Conservation (phyloP, 2,888 invertebrate genomes). For the Drosophila stalkeri region DNA sequence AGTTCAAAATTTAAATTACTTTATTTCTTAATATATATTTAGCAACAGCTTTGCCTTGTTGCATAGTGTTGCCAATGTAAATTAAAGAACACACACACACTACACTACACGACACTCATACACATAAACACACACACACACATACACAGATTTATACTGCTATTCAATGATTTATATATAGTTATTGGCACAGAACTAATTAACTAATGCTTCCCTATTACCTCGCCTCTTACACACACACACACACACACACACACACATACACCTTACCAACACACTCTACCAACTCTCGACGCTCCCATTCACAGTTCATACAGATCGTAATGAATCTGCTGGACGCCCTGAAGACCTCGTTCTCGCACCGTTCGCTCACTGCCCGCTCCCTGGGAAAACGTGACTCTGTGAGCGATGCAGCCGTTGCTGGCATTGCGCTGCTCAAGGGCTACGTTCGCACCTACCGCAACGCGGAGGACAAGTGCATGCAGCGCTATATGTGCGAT, state of each 20-base stretch:
- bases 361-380: constrained; percentile 93
- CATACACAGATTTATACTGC: constrained; percentile 25
- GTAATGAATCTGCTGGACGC: constrained; percentile 96
- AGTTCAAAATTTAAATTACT: neutral
- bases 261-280: constrained; percentile 40
- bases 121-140: constrained; percentile 17
- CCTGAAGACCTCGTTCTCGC: constrained; percentile 96
- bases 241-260: constrained; percentile 26
- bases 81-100: constrained; percentile 44
- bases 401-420: constrained; percentile 95
- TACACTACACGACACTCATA: constrained; percentile 20
- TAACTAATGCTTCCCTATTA: constrained; percentile 62
- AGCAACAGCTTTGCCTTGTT: constrained; percentile 39
- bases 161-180: constrained; percentile 21
- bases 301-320: constrained; percentile 94
- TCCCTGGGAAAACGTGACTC: constrained; percentile 94
- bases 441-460: constrained; percentile 93
- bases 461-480: constrained; percentile 92
- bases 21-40: neutral
- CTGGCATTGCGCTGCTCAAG: constrained; percentile 95
- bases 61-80: constrained; percentile 64
- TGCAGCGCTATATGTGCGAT: constrained; percentile 95
- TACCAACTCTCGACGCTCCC: constrained; percentile 70
- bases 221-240: constrained; percentile 10
- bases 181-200: constrained; percentile 75